Evolutionary conservation across 1,140 invertebrate genomes (phyloP).

Genomic region (Eriosoma lanigerum): DNA sequence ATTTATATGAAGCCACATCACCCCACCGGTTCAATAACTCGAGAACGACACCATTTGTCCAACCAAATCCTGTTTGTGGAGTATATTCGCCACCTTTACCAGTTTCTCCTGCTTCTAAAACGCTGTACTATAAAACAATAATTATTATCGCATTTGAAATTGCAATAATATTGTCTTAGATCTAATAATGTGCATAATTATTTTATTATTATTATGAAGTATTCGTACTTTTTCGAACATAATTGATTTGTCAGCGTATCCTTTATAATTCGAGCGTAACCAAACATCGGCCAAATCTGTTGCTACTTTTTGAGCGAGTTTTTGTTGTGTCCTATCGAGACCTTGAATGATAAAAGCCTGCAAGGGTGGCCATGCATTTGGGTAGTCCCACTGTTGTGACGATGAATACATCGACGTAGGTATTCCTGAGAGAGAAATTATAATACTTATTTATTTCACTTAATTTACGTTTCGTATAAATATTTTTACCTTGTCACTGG

Average conservation of each 20-base stretch:
- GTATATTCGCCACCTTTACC: conserved; percentile 89
- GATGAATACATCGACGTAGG: conserved; percentile 71
- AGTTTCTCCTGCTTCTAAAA: conserved; percentile 67
- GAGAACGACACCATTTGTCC: conserved; percentile 87
- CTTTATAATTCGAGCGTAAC: conserved; percentile 64
- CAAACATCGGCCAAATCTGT: conserved; percentile 64
- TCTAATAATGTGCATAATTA: no score
- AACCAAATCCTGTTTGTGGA: conserved; percentile 89
- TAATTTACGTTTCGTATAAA: no score
- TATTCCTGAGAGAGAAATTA: conserved; percentile 61
- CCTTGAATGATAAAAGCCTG: conserved; percentile 69
- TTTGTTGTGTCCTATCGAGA: conserved; percentile 60
- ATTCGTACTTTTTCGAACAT: conserved; percentile 85
- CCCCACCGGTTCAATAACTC: conserved; percentile 73
- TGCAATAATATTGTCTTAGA: no score
- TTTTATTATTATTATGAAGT: not conserved
- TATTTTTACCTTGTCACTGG: no score
- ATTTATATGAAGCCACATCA: not conserved
- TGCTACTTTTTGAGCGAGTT: conserved; percentile 61
- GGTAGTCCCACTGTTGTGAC: conserved; percentile 87
- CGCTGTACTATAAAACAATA: conserved; percentile 69
- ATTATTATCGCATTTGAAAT: no score
- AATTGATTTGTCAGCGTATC: conserved; percentile 61
- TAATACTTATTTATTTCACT: no score
- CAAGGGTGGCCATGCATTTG: conserved; percentile 84